Base-by-base conservation (phyloP, 2,888 invertebrate species). In the Sicus ferrugineus region DNA sequence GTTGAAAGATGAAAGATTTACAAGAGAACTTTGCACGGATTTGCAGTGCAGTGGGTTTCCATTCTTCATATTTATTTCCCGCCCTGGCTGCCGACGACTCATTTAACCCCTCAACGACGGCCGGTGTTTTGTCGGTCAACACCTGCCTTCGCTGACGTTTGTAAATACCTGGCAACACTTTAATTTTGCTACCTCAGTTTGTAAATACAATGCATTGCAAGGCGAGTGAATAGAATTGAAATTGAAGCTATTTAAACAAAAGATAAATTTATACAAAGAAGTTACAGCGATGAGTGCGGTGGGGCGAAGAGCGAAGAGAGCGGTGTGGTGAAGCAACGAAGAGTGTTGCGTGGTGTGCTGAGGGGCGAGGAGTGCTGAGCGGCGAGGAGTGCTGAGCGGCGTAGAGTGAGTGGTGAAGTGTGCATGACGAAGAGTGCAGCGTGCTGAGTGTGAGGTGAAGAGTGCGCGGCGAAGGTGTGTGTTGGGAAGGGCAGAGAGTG, bases 261-360 rank as follows among this genome's bases (percentile, higher is more conserved):
- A 59, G 59, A 59, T 38, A 38, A 21, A 59, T 59, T 34, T 19
- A 31, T 38, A 59, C 59, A 59, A 54, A 54, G 52, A 11, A 54
- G 23, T 11, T 59, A 19, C 16, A 34, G 4, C 7, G 6, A 54
- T 54, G 23, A 23, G 6, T 28, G 30, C 31, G 30, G n/a, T 31
- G 34, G 59, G 34, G 19, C 38, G 34, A n/a, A 4, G 46, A 6
- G 6, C n/a, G 19, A 16, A 26, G 16, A 26, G 11, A 30, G 16
- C 11, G n/a, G 11, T 31, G n/a, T 30, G 26, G 26, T 5, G 30
- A 56, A 26, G n/a, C 26, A 26, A 56, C n/a, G 31, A 56, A 14
- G 56, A 14, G 19, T 30, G 28, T 30, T 30, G 30, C 30, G 56
- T 26, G 54, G n/a, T n/a, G 46, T 46, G 46, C 14, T 19, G 3